Percentiles rank a stretch among this genome's conserved stretches.
phyloP scores from a whole-genome alignment of 2,888 invertebrate species.

The Ischnura elegans region DNA sequence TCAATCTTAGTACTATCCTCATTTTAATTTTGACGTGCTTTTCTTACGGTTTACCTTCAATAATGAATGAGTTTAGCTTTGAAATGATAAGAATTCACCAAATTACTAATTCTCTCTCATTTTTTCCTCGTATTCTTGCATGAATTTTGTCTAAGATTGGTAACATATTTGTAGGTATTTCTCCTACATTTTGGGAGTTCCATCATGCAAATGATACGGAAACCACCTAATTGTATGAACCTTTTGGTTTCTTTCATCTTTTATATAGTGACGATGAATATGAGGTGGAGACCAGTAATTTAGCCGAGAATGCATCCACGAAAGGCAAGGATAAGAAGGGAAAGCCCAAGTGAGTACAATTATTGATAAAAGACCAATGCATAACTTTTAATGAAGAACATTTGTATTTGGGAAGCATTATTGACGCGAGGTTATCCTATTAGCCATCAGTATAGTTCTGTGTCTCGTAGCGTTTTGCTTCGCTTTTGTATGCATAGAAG shows the following conservation, averaged over 20 bases:
- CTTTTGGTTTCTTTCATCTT: background rate
- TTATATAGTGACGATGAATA: slow-evolving; percentile 71
- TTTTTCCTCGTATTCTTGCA: background rate
- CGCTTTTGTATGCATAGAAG: no score
- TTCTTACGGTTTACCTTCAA: background rate
- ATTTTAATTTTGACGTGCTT: background rate
- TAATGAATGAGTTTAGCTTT: background rate
- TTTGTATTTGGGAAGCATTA: no score
- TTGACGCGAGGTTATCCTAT: no score
- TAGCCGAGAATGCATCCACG: slow-evolving; percentile 68
- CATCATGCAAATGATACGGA: no score
- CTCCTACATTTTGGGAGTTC: background rate
- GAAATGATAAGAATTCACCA: background rate
- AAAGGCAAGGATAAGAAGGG: slow-evolving; percentile 71
- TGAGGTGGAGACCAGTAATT: slow-evolving; percentile 69
- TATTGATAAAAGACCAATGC: background rate
- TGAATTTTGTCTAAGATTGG: background rate
- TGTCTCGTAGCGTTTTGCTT: no score
- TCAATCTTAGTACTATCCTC: background rate
- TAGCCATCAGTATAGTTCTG: no score
- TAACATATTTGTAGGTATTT: background rate
- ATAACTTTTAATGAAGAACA: no score
- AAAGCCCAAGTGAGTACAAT: slow-evolving; percentile 68
- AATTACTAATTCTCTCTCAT: background rate
- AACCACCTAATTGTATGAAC: background rate